Evolutionary conservation across 2,113 vertebrate genomes (phyloP), one percentile per base, ranked within the genome.

Genomic region (Anseranas semipalmata): DNA sequence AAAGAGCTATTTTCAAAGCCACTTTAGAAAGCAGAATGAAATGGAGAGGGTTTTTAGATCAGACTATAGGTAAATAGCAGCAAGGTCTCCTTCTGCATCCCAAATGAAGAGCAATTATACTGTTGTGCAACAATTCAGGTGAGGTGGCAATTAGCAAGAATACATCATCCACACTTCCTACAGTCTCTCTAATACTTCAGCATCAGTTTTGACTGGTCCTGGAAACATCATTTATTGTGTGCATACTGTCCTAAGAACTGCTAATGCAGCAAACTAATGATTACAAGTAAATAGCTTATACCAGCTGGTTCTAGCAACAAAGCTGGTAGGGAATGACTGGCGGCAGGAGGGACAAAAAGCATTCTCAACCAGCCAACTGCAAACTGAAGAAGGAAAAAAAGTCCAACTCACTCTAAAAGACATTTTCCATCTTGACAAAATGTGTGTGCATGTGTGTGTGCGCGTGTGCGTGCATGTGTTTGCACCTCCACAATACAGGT

Each of bases 11-110:
- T 83, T 85, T 41, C 72, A 37, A 68, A 67, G 48, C 55, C 2
- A 62, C 48, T 87, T 73, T 18, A 89, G 62, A 92, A 82, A 74
- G 50, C 45, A 80, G 59, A 84, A 71, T 28, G 66, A 92, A 90
- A 87, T 6, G 3, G 58, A 91, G 46, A 65, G 10, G 5, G 27
- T 15, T 84, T 93, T 66, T 32, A 74, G 25, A 33, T 53, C 70
- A 78, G 70, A 65, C 33, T 59, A 37, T 4, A 68, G 43, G 73
- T 39, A 80, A 76, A 72, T 0, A 15, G 67, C 71, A 68, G 35
- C 27, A 90, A 76, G 50, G 28, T 82, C 50, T 85, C 59, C 30
- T 80, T 62, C 91, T n/a, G n/a, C 39, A 82, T 45, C 33, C 22
- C 81, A 91, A 76, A n/a, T 21, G 65, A 67, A 89, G 71, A 73